Conservation (phyloP, 2,888 invertebrate species). For the Chrysolina americana region DNA sequence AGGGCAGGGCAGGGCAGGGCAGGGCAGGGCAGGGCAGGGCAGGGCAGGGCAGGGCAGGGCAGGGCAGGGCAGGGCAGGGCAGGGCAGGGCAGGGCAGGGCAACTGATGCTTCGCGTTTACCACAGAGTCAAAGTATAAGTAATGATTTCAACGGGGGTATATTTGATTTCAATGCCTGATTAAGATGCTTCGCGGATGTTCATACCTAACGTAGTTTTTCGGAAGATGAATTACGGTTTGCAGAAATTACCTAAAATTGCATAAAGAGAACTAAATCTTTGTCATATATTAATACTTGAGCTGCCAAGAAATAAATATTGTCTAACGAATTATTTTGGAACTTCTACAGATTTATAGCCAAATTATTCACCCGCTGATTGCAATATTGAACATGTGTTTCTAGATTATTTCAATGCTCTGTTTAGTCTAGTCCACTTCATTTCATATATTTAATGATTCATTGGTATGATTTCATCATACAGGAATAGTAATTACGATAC, state of each 20-base stretch:
- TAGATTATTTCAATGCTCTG: neutral
- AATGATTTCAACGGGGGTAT: too few relatives aligned
- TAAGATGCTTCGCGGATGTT: too few relatives aligned
- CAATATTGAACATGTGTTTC: neutral
- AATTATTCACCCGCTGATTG: neutral
- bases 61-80: too few relatives aligned
- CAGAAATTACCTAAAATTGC: neutral
- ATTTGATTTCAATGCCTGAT: too few relatives aligned
- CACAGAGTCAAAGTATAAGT: too few relatives aligned
- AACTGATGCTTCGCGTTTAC: too few relatives aligned
- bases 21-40: too few relatives aligned
- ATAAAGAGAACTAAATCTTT: constrained; percentile 9
- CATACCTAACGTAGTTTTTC: too few relatives aligned
- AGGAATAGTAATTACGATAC: too few relatives aligned
- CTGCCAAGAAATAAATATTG: constrained; percentile 7
- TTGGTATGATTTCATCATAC: neutral
- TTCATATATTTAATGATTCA: neutral
- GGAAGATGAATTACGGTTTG: neutral
- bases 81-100: too few relatives aligned
- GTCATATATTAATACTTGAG: neutral
- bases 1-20: too few relatives aligned
- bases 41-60: too few relatives aligned
- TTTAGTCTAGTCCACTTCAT: neutral
- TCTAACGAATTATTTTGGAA: neutral
- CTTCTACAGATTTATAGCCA: neutral